Percentiles rank a stretch among this genome's conserved stretches.
Evolutionary conservation across 2,113 vertebrate species (phyloP).

Genomic region (Syngnathoides biaculeatus): DNA sequence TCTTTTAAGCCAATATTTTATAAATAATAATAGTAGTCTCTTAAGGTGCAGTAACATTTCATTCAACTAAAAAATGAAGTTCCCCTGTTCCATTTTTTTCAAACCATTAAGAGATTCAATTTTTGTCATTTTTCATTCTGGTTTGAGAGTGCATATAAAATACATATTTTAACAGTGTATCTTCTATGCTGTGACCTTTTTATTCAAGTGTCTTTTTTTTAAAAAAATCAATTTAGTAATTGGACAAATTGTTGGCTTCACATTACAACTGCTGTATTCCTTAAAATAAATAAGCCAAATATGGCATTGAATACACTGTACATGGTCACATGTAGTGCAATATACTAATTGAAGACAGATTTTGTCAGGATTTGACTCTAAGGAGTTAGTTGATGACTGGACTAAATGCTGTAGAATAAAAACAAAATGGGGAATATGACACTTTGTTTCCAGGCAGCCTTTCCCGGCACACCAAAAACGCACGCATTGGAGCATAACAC

Average conservation of each 20-base stretch:
- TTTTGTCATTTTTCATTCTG: not conserved
- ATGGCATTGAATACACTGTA: not conserved
- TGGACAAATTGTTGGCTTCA: not conserved
- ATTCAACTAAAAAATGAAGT: not conserved
- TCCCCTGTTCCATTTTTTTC: not conserved
- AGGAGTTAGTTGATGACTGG: not conserved
- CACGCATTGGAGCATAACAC: not conserved
- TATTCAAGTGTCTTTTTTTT: not conserved
- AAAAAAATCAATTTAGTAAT: not conserved
- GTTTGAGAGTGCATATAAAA: not conserved
- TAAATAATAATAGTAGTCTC: not conserved
- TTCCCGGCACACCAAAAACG: not conserved
- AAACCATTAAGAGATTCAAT: not conserved
- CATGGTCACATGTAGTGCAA: conserved; percentile 5
- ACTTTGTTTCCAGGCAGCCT: not conserved
- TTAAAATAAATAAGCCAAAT: conserved; percentile 31
- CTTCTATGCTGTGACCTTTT: not conserved
- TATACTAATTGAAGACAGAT: not conserved
- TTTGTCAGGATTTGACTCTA: not conserved
- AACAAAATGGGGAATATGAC: not conserved
- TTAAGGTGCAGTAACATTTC: not conserved
- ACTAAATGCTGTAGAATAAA: not conserved
- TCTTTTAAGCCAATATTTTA: conserved; percentile 22
- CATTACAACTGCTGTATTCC: not conserved
- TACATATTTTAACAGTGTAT: not conserved